Evolutionary conservation across 1,140 invertebrate genomes (phyloP).

Genomic region (Microvelia longipes): DNA sequence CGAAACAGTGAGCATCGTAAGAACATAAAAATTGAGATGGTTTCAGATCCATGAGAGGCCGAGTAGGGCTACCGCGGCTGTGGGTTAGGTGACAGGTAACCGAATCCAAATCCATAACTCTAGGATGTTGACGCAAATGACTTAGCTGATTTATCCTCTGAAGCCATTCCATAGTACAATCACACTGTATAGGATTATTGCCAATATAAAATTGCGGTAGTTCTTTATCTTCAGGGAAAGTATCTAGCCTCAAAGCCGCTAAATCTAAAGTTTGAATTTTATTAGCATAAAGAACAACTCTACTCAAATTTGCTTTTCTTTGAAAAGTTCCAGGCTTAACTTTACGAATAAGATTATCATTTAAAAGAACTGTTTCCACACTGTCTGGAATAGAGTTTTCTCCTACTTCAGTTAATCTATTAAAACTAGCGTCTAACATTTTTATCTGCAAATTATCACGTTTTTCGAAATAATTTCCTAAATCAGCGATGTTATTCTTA

Average conservation of each 20-base stretch:
- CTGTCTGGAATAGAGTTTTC: slow-evolving; percentile 52
- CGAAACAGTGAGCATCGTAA: slow-evolving; percentile 42
- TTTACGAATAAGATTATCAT: slow-evolving; percentile 53
- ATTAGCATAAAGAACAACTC: slow-evolving; percentile 61
- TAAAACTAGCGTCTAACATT: slow-evolving; percentile 58
- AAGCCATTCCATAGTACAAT: slow-evolving; percentile 75
- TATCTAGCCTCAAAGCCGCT: slow-evolving; percentile 47
- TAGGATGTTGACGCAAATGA: slow-evolving; percentile 37
- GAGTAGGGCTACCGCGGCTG: slow-evolving; percentile 20
- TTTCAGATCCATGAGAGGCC: slow-evolving; percentile 50
- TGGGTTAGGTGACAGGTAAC: slow-evolving; percentile 28
- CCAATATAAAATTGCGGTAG: slow-evolving; percentile 63
- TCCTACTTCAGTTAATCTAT: slow-evolving; percentile 48
- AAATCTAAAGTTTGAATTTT: slow-evolving; percentile 54
- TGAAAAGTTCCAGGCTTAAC: slow-evolving; percentile 57
- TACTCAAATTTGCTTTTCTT: slow-evolving; percentile 46
- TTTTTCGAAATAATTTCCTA: slow-evolving; percentile 45
- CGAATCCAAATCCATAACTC: slow-evolving; percentile 31
- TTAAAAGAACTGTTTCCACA: slow-evolving; percentile 55
- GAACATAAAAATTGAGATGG: slow-evolving; percentile 45
- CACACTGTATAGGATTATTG: slow-evolving; percentile 64
- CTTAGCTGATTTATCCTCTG: slow-evolving; percentile 54
- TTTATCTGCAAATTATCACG: slow-evolving; percentile 46
- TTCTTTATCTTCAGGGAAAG: slow-evolving; percentile 44
- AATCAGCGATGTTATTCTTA: slow-evolving; percentile 45